Base-by-base conservation (phyloP, 2,113 vertebrate genomes). In the Sialia sialis region DNA sequence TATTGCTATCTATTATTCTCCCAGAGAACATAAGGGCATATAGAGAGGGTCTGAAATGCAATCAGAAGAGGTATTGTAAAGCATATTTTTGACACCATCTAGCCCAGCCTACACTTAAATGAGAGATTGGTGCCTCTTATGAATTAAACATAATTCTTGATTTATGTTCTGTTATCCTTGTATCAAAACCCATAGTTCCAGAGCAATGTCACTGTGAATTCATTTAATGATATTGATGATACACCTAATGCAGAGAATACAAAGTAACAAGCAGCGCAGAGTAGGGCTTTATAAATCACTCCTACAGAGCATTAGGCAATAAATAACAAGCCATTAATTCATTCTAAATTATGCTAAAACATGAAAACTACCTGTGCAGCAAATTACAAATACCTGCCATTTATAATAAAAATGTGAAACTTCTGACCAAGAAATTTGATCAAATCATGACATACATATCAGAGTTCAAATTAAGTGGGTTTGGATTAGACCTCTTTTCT, bases 61-160 rank as follows among this genome's bases (percentile, higher is more conserved):
- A 97, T 97, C 97, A 97, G 79, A 97, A 96, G 94, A 96, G 95
- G 94, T 93, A 95, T 95, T 96, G 96, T 98, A 97, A 98, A 98
- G 95, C 85, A 98, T 93, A 95, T 96, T 92, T 97, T 95, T 98
- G 97, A 97, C 97, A 98, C 80, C 81, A 78, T 91, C 94, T 94
- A 97, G 95, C 94, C 93, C 93, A 97, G 92, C 94, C 96, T 95
- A 97, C 34, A 90, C 95, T 88, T 96, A 96, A 97, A 96, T 77
- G 97, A 98, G 97, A 98, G 95, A 97, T 55, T 96, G 96, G 95
- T 93, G 94, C 95, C 95, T 94, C 96, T 97, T 96, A 98, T 98
- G 97, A 98, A 98, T 98, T 97, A 98, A 98, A 98, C 97, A 98
- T 98, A 92, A 94, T 96, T 95, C 82, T 95, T 98, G 96, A 98